phyloP scores from a whole-genome alignment of 2,888 invertebrate species.

The Nesidiocoris tenuis region DNA sequence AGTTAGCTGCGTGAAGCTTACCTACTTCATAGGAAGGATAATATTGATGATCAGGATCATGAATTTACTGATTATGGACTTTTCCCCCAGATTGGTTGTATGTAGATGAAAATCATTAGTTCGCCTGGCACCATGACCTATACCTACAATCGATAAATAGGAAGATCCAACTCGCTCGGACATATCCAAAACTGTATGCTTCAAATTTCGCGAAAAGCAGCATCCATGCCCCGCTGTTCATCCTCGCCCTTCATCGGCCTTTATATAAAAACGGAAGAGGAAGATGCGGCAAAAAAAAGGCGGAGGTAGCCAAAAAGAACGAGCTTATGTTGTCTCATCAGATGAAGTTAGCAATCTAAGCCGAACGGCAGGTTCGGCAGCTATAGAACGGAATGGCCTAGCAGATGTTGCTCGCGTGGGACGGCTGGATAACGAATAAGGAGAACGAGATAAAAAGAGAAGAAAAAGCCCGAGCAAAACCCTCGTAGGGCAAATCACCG shows the following conservation, averaged over 20 bases:
- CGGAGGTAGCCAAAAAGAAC: neutral
- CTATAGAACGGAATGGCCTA: slow-evolving; percentile 4
- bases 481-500: slow-evolving; percentile 23
- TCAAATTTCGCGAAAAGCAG: too few species aligned
- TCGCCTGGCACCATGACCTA: too few species aligned
- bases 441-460: slow-evolving; percentile 17
- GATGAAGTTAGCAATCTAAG: slow-evolving; percentile 38
- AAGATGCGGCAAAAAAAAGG: neutral
- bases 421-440: slow-evolving; percentile 13
- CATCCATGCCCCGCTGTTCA: too few species aligned
- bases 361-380: slow-evolving; percentile 3
- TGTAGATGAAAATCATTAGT: too few species aligned
- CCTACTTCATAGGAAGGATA: too few species aligned
- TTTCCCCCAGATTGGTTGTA: too few species aligned
- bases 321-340: slow-evolving; percentile 39
- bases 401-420: neutral
- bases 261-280: neutral
- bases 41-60: too few species aligned
- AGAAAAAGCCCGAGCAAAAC: slow-evolving; percentile 13
- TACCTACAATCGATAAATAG: too few species aligned
- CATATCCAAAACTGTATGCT: too few species aligned
- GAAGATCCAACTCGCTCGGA: too few species aligned
- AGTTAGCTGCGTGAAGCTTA: too few species aligned
- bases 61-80: too few species aligned
- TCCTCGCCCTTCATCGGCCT: neutral